Evolutionary conservation across 2,888 invertebrate genomes (phyloP), one percentile per base, ranked within the genome.

Genomic region (Melipona beecheii): DNA sequence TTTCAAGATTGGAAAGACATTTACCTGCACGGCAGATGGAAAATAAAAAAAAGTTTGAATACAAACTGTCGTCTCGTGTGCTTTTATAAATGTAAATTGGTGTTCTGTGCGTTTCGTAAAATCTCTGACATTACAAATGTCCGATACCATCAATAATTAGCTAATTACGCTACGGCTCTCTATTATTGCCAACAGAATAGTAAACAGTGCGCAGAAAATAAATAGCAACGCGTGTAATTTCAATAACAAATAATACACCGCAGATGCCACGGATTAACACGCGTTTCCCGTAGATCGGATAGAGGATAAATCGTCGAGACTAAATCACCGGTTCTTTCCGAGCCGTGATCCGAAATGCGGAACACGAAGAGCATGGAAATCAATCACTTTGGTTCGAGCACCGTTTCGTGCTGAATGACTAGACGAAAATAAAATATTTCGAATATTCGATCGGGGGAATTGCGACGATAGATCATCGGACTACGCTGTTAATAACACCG

Each of bases 311-410:
- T 78, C 81, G 31, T 50, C 52, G 56, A 60, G 72, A 58, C 72
- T 85, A 83, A 87, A 87, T 81, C 85, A 87, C 77, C 24, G 81
- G 83, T 85, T 83, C 83, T 73, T 74, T 77, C 56, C 83, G 85
- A 87, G 81, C 83, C 85, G 87, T 78, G 77, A 56, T 58, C 50
- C 72, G 69, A 75, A 79, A 74, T 78, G 58, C 68, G 62, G 52
- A 9, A 66, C 36, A 43, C 70, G 66, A 49, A 58, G 56, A 66
- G 64, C 43, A 56, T 74, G 85, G 85, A 85, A 87, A 87, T 87
- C 87, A 87, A 68, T 58, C 83, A 85, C 83, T 85, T 85, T 77
- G 50, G 52, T 64, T 66, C 69, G 56, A 83, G 80, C 62, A 64
- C 78, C 54, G 73, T 68, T n/a, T n/a, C n/a, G n/a, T 71, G 64